These are phyloP conservation scores for Leuciscus idus DNA, from an alignment of 2,113 vertebrate genomes.

Conservation along the genomic window DNA sequence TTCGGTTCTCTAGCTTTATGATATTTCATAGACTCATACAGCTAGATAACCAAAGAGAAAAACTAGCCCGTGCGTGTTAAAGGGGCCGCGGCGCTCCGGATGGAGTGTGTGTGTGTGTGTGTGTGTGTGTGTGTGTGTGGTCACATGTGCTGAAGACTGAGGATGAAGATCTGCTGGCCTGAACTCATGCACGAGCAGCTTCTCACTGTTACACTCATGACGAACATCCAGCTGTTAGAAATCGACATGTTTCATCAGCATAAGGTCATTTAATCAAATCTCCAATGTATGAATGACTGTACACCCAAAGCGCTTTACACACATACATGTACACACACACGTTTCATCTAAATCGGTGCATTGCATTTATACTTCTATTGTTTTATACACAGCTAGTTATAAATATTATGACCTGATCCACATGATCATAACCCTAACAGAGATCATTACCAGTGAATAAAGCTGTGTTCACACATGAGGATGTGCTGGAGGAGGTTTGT, in stretches of 20 bases:
- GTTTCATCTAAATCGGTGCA: too few relatives aligned
- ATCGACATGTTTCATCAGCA: not conserved
- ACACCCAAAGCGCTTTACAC: too few relatives aligned
- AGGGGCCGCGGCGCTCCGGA: slow-evolving; percentile 70
- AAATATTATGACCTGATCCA: too few relatives aligned
- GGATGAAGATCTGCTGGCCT: not conserved
- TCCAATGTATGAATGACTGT: too few relatives aligned
- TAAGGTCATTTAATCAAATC: not conserved
- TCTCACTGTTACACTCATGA: not conserved
- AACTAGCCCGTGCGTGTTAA: slow-evolving; percentile 84
- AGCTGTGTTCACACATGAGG: too few relatives aligned
- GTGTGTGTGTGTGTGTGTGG: slow-evolving; percentile 48
- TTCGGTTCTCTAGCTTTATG: slow-evolving; percentile 99
- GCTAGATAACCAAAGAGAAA: slow-evolving; percentile 99
- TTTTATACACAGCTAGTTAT: too few relatives aligned
- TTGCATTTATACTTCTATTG: too few relatives aligned
- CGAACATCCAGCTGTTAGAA: too few relatives aligned
- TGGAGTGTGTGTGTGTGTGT: slow-evolving; percentile 45
- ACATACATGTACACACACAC: too few relatives aligned
- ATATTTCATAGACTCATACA: slow-evolving; percentile 97
- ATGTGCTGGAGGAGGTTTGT: too few relatives aligned
- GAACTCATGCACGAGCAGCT: not conserved
- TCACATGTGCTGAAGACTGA: slow-evolving; percentile 55
- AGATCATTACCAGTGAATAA: too few relatives aligned
- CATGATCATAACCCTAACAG: too few relatives aligned